Evolutionary conservation across 2,113 vertebrate species (phyloP), one percentile per base, ranked within the genome.

Genomic region (Sapayoa aenigma): DNA sequence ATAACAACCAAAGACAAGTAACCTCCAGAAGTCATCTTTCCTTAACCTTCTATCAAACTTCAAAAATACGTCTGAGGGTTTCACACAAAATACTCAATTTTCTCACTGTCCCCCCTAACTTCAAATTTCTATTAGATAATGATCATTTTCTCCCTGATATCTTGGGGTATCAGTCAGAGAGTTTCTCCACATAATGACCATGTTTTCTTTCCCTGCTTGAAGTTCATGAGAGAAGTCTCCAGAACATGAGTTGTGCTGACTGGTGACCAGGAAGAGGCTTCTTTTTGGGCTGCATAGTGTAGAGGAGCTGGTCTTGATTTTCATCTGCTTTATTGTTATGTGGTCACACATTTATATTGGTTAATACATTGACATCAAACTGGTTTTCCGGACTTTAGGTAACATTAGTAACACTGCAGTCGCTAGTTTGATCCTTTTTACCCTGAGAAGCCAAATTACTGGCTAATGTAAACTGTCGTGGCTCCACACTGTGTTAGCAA

Each of bases 161-260:
- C 41, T 35, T 75, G 12, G 18, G 14, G 9, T 4, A 41, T 49
- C 27, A 68, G 9, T 41, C 47, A 67, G 31, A 71, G 83, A 19
- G 20, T 71, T 85, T 86, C 41, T 66, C 62, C 71, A 15, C 12
- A 24, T 30, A 44, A 65, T 31, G 12, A 5, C 24, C 23, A 9
- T 60, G 4, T 52, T 81, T 82, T 50, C 15, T 47, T 55, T 59
- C 25, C 28, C 16, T 46, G 12, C 25, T 66, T 85, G 67, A 42
- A 79, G 52, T 62, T 78, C 1, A 1, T 20, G 13, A 39, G 11
- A 7, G 50, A 66, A 62, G 30, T 42, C 41, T 75, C 62, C n/a
- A 83, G 24, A n/a, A 63, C 18, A 39, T 0, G 1, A 58, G 23
- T 44, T 62, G 9, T 27, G n/a, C 14, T 3, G 1, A 5, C 11